Evolutionary conservation across 2,113 vertebrate genomes (phyloP), one percentile per base, ranked within the genome.

Genomic region (Semicossyphus pulcher): DNA sequence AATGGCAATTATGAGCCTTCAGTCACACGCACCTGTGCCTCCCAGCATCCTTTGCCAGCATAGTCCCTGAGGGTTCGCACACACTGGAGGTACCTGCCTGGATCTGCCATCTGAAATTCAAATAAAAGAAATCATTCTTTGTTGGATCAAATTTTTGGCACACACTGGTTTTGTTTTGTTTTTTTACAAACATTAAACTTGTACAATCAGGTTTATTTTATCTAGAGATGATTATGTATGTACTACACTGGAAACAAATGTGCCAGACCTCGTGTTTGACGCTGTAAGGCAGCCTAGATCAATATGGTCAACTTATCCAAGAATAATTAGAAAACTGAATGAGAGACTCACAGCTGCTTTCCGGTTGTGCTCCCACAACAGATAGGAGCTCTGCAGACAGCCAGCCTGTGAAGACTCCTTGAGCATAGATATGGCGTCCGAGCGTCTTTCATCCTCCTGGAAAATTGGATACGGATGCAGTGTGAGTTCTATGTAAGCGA

Each of bases 41-140:
- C 96, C 97, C 97, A 99, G 92, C 94, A 99, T 74, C 98, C 98
- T 88, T 95, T 97, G 34, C 93, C 91, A 23, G 98, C 97, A 0
- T 95, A 99, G 86, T 99, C 97, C 86, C 96, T 94, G 88, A 99
- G 95, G 68, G 95, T 96, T 79, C 98, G 93, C 59, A 98, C 88
- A 86, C 94, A 96, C 89, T 99, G 96, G 41, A 99, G 96, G 84
- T 95, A 95, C 68, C 98, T 90, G 57, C 97, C 98, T 2, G 97
- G 97, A 69, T 99, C 98, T 0, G 88, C 88, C 83, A 94, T 93
- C 98, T 99, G 56, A 57, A 71, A 86, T 42, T 25, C 2, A 76
- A 72, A 1, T 21, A 7, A 28, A 4, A 31, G 20, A 54, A 26
- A 1, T 47, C 18, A 45, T 45, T 56, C 25, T 16, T 41, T 39